These are phyloP conservation scores for Anabas testudineus DNA, from an alignment of 2,797 vertebrate genomes.

Conservation along the genomic window DNA sequence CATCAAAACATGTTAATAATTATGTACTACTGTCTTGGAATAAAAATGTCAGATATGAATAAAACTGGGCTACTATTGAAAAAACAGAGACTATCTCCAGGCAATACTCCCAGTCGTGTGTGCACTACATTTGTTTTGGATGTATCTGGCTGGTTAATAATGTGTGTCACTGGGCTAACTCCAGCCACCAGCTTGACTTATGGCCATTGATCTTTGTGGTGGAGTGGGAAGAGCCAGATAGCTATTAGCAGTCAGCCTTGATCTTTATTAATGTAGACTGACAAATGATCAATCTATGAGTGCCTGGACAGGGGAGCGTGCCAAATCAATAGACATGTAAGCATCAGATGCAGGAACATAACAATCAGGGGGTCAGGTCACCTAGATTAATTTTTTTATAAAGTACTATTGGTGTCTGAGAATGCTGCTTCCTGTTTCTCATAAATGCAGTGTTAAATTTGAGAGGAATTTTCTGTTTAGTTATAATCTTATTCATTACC, in stretches of 20 bases:
- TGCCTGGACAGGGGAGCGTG: conserved; percentile 11
- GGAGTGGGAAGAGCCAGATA: conserved; percentile 54
- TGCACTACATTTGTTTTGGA: conserved; percentile 45
- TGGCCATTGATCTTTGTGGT: conserved; percentile 69
- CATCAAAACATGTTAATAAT: not conserved
- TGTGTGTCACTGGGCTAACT: conserved; percentile 67
- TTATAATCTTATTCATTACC: too few species aligned
- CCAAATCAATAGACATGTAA: conserved; percentile 42
- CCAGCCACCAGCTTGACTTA: conserved; percentile 72
- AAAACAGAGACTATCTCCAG: conserved; percentile 21
- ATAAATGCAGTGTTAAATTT: too few species aligned
- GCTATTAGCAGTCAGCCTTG: conserved; percentile 44
- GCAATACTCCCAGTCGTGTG: conserved; percentile 11
- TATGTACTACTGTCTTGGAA: not conserved
- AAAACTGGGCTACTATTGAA: not conserved
- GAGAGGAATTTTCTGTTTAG: too few species aligned
- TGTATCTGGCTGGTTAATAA: conserved; percentile 57
- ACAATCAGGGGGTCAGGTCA: conserved; percentile 22
- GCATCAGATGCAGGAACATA: conserved; percentile 13
- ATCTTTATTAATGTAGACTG: conserved; percentile 70
- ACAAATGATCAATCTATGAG: conserved; percentile 74
- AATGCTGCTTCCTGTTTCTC: not conserved
- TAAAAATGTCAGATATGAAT: not conserved
- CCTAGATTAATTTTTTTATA: not conserved
- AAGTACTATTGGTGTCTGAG: not conserved